Conservation (phyloP, 1,140 invertebrate genomes). For the Trinorchestia longiramus region DNA sequence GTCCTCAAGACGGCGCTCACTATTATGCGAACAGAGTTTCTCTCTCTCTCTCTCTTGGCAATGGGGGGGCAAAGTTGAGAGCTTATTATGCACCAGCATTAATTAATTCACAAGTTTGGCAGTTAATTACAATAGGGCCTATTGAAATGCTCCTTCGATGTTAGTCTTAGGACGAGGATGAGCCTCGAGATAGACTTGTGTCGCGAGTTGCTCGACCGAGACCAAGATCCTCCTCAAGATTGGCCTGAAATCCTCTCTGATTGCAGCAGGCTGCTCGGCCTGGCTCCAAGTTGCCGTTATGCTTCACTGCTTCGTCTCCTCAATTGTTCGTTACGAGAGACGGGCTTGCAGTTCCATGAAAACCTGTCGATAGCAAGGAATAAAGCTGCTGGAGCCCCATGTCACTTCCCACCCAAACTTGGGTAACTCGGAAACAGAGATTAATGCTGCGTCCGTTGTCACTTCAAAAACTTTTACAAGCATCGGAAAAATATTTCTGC, state of each 20-base stretch:
- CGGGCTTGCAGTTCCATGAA: constrained; percentile 18
- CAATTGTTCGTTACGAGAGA: constrained; percentile 22
- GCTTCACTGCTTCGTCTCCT: constrained; percentile 30
- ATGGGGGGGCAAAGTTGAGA: background rate
- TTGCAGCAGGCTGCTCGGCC: constrained; percentile 16
- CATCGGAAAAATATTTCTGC: background rate
- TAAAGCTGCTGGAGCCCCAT: constrained; percentile 28
- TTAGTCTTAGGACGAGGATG: constrained; percentile 48
- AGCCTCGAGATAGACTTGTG: constrained; percentile 51
- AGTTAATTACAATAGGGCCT: constrained; percentile 48
- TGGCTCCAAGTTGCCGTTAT: constrained; percentile 30
- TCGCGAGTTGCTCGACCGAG: constrained; percentile 50
- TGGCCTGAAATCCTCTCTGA: constrained; percentile 33
- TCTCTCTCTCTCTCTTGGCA: background rate
- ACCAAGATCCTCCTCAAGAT: constrained; percentile 54
- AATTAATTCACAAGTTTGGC: constrained; percentile 54
- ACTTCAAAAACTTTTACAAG: background rate
- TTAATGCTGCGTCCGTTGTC: background rate
- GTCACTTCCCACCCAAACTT: background rate
- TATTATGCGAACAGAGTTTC: background rate
- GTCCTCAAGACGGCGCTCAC: background rate
- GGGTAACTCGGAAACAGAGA: background rate
- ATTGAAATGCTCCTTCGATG: constrained; percentile 50
- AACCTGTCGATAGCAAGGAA: constrained; percentile 35
- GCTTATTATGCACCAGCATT: constrained; percentile 50